Percentiles rank a stretch among this genome's conserved stretches.
Conservation (phyloP, 2,113 vertebrate genomes). For the Paradoxurus hermaphroditus region DNA sequence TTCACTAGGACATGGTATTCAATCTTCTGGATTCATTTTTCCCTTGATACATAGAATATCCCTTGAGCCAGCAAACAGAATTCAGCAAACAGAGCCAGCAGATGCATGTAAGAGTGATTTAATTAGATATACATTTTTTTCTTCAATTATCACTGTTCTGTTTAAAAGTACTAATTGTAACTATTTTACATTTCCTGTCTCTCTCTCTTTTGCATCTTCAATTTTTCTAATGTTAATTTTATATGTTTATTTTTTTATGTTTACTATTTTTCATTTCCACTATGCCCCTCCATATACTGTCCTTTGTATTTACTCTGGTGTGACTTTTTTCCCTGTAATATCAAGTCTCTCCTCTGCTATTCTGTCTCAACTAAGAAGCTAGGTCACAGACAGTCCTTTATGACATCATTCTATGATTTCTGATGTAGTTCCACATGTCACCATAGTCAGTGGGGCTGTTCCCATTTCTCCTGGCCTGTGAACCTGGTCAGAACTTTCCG, state of each 20-base stretch:
- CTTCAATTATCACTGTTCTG: not conserved
- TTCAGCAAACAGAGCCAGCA: not conserved
- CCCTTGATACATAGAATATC: not conserved
- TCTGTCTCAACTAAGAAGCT: not conserved
- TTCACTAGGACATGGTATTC: not conserved
- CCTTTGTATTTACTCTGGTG: not conserved
- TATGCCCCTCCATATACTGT: accelerated
- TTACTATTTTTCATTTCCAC: not conserved
- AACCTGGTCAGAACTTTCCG: not conserved
- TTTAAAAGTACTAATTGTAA: not conserved
- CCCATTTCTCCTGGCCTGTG: not conserved
- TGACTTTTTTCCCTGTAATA: not conserved
- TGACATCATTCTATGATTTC: not conserved
- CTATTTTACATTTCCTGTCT: not conserved
- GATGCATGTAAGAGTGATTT: not conserved
- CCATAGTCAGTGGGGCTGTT: not conserved
- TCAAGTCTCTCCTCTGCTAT: not conserved
- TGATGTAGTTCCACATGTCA: not conserved
- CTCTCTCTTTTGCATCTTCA: not conserved
- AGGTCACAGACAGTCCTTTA: not conserved
- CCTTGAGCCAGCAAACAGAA: not conserved
- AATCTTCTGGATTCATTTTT: not conserved
- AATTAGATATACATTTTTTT: not conserved
- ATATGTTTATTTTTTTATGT: not conserved
- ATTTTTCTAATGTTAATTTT: not conserved